These are phyloP conservation scores for Sebastes diaconus DNA, from an alignment of 2,797 vertebrate genomes.

Conservation along the genomic window DNA sequence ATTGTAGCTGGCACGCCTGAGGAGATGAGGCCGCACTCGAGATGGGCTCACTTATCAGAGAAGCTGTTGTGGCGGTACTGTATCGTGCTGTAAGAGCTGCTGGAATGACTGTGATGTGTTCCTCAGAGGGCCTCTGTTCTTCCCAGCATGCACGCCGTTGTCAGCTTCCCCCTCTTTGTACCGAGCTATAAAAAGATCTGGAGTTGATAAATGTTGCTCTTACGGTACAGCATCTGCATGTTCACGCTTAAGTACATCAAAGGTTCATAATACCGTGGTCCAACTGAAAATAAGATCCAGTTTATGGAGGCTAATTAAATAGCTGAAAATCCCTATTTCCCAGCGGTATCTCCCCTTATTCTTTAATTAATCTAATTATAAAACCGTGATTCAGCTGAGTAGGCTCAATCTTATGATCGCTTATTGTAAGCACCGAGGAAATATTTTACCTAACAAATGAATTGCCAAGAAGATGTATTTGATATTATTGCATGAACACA, in stretches of 20 bases:
- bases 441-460: conserved; percentile 60
- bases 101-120: conserved; percentile 49
- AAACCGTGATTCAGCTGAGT: conserved; percentile 58
- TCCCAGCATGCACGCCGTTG: conserved; percentile 30
- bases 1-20: conserved; percentile 39
- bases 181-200: conserved; percentile 64
- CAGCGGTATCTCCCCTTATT: conserved; percentile 56
- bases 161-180: conserved; percentile 36
- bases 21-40: conserved; percentile 39
- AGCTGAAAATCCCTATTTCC: conserved; percentile 60
- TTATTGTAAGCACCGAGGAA: conserved; percentile 35
- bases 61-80: conserved; percentile 40
- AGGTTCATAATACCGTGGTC: conserved; percentile 45
- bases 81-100: conserved; percentile 33
- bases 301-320: conserved; percentile 73
- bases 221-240: conserved; percentile 41
- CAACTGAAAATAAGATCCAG: conserved; percentile 58
- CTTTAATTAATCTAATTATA: conserved; percentile 75
- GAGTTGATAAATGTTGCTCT: conserved; percentile 54
- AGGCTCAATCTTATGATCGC: conserved; percentile 31
- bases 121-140: conserved; percentile 48
- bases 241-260: conserved; percentile 63
- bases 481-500: conserved; percentile 32
- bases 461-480: conserved; percentile 38
- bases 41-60: conserved; percentile 42